Evolutionary conservation across 2,888 invertebrate species (phyloP), one percentile per base, ranked within the genome.

Genomic region (Bombyx huttoni): DNA sequence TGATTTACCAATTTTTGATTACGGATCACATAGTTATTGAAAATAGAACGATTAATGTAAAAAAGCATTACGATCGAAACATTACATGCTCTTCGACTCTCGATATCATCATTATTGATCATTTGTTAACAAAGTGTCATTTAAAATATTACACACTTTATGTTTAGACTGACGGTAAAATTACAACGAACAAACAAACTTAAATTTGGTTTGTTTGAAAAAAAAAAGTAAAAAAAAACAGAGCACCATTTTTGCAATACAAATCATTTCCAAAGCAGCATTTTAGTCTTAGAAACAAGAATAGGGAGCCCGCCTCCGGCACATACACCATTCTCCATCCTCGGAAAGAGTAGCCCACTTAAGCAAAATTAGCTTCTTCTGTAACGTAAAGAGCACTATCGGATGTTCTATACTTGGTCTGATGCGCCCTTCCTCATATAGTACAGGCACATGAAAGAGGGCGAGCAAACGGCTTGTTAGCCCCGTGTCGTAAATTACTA

Each of bases 331-430:
- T 40, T 67, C 70, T 64, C 60, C 58, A 59, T 59, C 58, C 64
- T 62, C 62, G 65, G 63, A 62, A 63, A 59, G 77, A 85, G 85
- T 86, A 84, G 86, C 86, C 85, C 87, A 86, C 87, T 87, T 87
- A 83, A 81, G 83, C 76, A 82, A 87, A 86, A 87, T 87, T 87
- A 87, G 87, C 87, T 87, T 75, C 84, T 86, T 81, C 81, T 84
- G 81, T 81, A 70, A 75, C 74, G 78, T 71, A 81, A 85, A 84
- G 84, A 84, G 86, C 81, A 81, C 85, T 85, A 87, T 87, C 81
- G 83, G 82, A 76, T 82, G 87, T 83, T 82, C 81, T 81, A 76
- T 81, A 69, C 75, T 58, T 64, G 67, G 72, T 69, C 77, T 77
- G 76, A 79, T 81, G 76, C 74, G 67, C 70, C 73, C 73, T 70